Conservation (phyloP, 2,797 vertebrate genomes). For the Sebastes alutus region DNA sequence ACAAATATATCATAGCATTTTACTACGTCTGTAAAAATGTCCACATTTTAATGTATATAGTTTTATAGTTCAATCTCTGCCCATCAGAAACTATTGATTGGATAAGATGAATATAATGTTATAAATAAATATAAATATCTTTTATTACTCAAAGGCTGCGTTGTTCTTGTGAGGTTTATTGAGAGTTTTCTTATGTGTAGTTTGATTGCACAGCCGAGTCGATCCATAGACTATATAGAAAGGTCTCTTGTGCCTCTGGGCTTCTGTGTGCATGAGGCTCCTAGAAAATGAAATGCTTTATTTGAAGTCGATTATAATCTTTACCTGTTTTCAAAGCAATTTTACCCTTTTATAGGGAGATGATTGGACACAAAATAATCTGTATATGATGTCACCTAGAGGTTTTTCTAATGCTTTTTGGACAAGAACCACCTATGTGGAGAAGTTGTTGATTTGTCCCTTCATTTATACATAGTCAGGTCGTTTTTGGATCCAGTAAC, state of each 20-base stretch:
- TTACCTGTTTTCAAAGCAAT: conserved; percentile 2
- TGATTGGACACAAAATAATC: conserved; percentile 16
- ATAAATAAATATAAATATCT: conserved; percentile 43
- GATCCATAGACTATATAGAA: conserved; percentile 42
- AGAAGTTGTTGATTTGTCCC: too few species aligned
- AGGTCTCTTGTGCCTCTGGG: conserved; percentile 54
- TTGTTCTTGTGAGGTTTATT: conserved; percentile 56
- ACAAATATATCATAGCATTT: conserved; percentile 36
- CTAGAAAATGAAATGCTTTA: conserved; percentile 24
- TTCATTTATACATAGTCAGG: too few species aligned
- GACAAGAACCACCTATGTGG: too few species aligned
- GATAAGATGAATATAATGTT: conserved; percentile 54
- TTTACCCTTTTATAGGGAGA: neutral
- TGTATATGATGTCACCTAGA: neutral
- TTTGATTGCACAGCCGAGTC: conserved; percentile 36
- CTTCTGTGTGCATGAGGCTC: conserved; percentile 48
- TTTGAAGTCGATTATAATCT: conserved; percentile 34
- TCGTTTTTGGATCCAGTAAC: too few species aligned
- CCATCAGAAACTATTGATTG: conserved; percentile 75
- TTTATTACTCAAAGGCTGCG: conserved; percentile 62
- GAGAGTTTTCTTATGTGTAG: conserved; percentile 49
- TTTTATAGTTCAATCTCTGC: conserved; percentile 57
- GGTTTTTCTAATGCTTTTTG: neutral
- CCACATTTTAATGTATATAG: conserved; percentile 63
- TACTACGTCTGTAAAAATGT: conserved; percentile 58